Conservation (phyloP, 2,888 invertebrate species). For the Lucinisca nassula region DNA sequence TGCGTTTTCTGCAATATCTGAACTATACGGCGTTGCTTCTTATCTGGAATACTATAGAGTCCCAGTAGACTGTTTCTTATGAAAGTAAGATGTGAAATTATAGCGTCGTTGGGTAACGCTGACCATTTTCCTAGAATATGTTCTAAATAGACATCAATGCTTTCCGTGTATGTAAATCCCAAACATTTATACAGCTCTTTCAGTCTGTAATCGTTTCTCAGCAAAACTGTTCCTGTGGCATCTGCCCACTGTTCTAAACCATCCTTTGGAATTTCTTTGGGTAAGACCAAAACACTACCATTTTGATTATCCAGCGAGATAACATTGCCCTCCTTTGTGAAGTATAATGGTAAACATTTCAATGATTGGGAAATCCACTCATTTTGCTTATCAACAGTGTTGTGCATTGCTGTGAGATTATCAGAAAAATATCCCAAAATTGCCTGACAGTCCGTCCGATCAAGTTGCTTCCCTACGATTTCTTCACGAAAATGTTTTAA, state of each 20-base stretch:
- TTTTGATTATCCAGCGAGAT: background rate
- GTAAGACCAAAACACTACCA: slow-evolving; percentile 38
- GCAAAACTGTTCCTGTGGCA: slow-evolving; percentile 15
- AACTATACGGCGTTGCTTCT: background rate
- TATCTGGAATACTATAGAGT: background rate
- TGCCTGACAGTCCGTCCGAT: background rate
- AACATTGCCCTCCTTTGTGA: slow-evolving; percentile 7
- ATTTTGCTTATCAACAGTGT: background rate
- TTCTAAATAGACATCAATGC: slow-evolving; percentile 2
- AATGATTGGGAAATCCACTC: background rate
- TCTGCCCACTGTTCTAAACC: slow-evolving; percentile 57
- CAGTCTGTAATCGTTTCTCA: slow-evolving; percentile 19
- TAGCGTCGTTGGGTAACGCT: background rate
- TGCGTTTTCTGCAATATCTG: background rate
- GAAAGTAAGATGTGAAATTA: slow-evolving; percentile 11
- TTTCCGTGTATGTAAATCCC: slow-evolving; percentile 14
- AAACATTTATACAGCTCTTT: background rate
- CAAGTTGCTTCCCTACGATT: background rate
- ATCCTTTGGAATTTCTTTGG: slow-evolving; percentile 40
- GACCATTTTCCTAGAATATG: slow-evolving; percentile 12
- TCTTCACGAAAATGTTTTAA: background rate
- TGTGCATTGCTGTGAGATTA: background rate
- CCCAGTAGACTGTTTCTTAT: slow-evolving; percentile 15
- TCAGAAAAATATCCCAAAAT: background rate
- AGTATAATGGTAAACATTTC: slow-evolving; percentile 20